These are phyloP conservation scores for Drosophila saltans DNA, from an alignment of 1,140 invertebrate species.

Conservation along the genomic window DNA sequence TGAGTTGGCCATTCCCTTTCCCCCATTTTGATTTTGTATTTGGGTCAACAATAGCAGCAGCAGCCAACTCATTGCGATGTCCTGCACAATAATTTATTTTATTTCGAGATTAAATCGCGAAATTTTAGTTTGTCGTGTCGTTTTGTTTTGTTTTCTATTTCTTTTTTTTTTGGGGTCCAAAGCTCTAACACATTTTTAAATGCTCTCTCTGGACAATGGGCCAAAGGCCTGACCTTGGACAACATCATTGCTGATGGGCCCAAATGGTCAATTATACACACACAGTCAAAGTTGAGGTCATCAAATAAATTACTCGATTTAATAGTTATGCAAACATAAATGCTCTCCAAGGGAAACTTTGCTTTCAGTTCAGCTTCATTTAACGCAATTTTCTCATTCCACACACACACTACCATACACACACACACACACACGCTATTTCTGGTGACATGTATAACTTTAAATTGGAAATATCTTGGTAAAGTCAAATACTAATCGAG, in stretches of 20 bases:
- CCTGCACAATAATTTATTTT: conserved; percentile 68
- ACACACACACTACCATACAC: not conserved
- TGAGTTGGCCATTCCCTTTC: conserved; percentile 35
- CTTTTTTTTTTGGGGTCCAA: conserved; percentile 23
- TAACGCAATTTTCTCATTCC: conserved; percentile 7
- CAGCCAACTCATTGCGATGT: conserved; percentile 53
- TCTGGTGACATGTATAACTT: conserved; percentile 56
- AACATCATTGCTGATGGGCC: conserved; percentile 32
- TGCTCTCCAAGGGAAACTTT: conserved; percentile 7
- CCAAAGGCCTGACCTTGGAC: conserved; percentile 53
- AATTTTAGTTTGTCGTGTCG: conserved; percentile 53
- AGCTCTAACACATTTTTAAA: conserved; percentile 59
- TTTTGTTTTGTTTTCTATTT: conserved; percentile 14
- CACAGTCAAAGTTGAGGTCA: conserved; percentile 6
- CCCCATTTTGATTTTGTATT: conserved; percentile 40
- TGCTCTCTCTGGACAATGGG: conserved; percentile 23
- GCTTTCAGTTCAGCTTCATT: not conserved
- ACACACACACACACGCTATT: conserved; percentile 34
- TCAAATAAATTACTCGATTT: conserved; percentile 20
- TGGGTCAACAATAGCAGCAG: conserved; percentile 51
- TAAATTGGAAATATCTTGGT: conserved; percentile 73
- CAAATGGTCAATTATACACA: conserved; percentile 38
- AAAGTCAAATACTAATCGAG: conserved; percentile 75
- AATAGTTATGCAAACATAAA: conserved; percentile 21
- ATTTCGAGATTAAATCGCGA: conserved; percentile 65